These are phyloP conservation scores for Drosophila maculinotata DNA, from an alignment of 2,888 invertebrate species.

Conservation along the genomic window DNA sequence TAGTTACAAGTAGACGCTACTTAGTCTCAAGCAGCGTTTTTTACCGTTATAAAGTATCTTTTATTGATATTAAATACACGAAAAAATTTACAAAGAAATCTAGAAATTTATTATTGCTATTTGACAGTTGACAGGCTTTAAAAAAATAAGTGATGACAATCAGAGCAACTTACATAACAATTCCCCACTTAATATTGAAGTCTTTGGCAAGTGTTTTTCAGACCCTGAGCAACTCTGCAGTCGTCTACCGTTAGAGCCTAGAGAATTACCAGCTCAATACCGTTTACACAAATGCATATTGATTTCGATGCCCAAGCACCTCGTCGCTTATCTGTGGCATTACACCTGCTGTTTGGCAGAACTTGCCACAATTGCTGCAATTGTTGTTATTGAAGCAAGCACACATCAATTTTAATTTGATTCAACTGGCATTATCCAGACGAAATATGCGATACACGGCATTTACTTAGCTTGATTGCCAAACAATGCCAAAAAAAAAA, in stretches of 20 bases:
- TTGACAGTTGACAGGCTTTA: too few relatives aligned
- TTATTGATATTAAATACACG: too few relatives aligned
- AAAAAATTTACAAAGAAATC: too few relatives aligned
- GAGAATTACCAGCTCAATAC: neutral
- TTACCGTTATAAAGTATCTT: too few relatives aligned
- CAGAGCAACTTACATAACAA: too few relatives aligned
- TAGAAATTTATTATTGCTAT: too few relatives aligned
- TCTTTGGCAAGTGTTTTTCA: too few relatives aligned
- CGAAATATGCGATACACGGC: conserved; percentile 29
- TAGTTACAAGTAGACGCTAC: neutral
- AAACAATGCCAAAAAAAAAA: conserved; percentile 39
- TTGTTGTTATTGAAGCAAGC: conserved; percentile 14
- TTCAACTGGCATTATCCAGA: conserved; percentile 46
- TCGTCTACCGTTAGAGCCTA: neutral
- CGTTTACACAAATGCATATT: neutral
- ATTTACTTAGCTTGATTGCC: conserved; percentile 67
- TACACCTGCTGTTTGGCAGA: too few relatives aligned
- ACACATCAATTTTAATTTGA: conserved; percentile 58
- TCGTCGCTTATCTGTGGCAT: conserved; percentile 1
- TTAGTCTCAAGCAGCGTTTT: neutral
- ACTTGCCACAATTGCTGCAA: neutral
- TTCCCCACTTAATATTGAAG: neutral
- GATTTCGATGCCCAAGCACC: conserved; percentile 1
- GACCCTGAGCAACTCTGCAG: neutral
- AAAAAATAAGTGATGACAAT: too few relatives aligned